Evolutionary conservation across 2,113 vertebrate genomes (phyloP), one percentile per base, ranked within the genome.

Genomic region (Melanerpes formicivorus): DNA sequence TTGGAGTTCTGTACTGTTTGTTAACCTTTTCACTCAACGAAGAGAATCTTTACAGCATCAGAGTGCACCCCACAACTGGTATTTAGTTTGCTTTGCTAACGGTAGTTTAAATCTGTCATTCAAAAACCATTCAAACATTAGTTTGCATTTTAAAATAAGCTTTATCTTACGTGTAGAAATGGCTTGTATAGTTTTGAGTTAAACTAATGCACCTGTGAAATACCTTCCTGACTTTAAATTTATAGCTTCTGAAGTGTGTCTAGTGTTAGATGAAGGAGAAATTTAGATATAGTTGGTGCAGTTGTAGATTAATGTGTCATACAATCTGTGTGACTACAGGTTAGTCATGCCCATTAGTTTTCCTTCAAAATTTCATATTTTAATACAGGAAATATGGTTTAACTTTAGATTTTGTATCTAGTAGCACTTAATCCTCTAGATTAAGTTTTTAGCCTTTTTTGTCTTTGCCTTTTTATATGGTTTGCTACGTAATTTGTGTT

Each of bases 331-430:
- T 97, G 93, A 93, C 84, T 90, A 12, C 42, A 27, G 6, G 10
- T 89, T 94, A 79, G 87, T 96, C 74, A 94, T 1, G 56, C 70
- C 64, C 64, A 55, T 96, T 93, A 96, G 32, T 87, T 91, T 90
- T 82, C 52, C 75, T 78, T 87, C 40, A 86, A 76, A 81, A 70
- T 67, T 80, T 94, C 44, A 67, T 88, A 34, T 72, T 93, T 91
- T 87, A 55, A 63, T 91, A 74, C 54, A 75, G 74, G 82, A 95
- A 86, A 87, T 79, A 63, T n/a, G 78, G 65, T 93, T 88, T 86
- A 88, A 70, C 63, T 93, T 89, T 21, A 84, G 73, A 67, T 85
- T 92, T 89, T 90, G 22, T 81, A 48, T 75, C 48, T 87, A 79
- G 63, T 87, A 78, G 63, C 80, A 85, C 18, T 79, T 94, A 87